A percentile compares a stretch with the other conserved stretches of the same genome.
Evolutionary conservation across 64 coral and sea anemone species (phyloP).

Genomic region (Montipora capricornis): DNA sequence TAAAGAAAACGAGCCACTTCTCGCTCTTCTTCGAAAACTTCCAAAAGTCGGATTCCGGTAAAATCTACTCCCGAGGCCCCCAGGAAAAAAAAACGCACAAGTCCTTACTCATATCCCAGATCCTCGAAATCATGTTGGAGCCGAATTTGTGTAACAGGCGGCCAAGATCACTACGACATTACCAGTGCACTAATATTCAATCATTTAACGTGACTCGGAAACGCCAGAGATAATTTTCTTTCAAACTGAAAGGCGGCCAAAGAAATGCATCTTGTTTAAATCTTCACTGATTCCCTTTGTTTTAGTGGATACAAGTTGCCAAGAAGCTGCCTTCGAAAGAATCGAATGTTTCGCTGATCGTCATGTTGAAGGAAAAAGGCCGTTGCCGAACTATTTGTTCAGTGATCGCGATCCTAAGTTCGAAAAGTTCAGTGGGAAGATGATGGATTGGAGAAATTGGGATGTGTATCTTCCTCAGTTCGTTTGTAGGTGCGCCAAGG

Average conservation of each 20-base stretch:
- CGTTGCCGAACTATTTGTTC: slow-evolving; percentile 56
- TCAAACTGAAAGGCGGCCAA: background rate
- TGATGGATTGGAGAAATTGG: slow-evolving; percentile 74
- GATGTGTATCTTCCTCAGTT: slow-evolving; percentile 62
- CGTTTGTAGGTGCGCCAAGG: slow-evolving; percentile 48
- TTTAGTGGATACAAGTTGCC: slow-evolving; percentile 36
- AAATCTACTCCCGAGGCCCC: too few species aligned
- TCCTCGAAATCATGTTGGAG: background rate
- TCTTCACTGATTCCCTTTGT: background rate
- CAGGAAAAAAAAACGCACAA: too few species aligned
- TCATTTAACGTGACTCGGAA: too few species aligned
- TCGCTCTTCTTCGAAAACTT: too few species aligned
- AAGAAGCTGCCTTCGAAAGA: slow-evolving; percentile 3
- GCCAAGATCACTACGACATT: too few species aligned
- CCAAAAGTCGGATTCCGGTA: too few species aligned
- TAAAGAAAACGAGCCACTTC: too few species aligned
- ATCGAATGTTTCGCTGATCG: slow-evolving; percentile 42
- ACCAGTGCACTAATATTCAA: background rate
- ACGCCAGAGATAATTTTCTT: too few species aligned
- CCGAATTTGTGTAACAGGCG: background rate
- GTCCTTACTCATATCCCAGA: background rate
- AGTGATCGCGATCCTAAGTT: slow-evolving; percentile 56
- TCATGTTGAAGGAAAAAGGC: slow-evolving; percentile 13
- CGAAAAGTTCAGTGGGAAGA: slow-evolving; percentile 18
- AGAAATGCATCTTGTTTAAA: too few species aligned